Evolutionary conservation across 2,797 vertebrate genomes (phyloP).

Genomic region (Chaunax sp.): DNA sequence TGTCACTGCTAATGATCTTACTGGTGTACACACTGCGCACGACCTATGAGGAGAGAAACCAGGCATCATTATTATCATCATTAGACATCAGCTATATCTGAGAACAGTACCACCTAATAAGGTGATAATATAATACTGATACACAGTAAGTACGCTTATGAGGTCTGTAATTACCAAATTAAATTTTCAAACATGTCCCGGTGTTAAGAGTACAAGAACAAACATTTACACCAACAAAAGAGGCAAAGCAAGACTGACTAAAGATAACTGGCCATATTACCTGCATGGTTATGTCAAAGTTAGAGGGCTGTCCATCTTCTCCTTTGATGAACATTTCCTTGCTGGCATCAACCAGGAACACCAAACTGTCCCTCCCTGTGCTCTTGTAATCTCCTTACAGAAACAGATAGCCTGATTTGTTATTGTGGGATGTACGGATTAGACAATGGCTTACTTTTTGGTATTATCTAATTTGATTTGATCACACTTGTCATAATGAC

Average conservation of each 20-base stretch:
- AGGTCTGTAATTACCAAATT: too few relatives aligned
- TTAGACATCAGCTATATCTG: background rate
- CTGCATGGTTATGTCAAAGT: constrained; percentile 95
- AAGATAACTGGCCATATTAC: constrained; percentile 66
- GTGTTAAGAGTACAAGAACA: constrained; percentile 40
- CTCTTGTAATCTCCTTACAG: constrained; percentile 80
- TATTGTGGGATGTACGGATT: constrained; percentile 43
- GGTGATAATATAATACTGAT: background rate
- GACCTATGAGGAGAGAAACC: constrained; percentile 80
- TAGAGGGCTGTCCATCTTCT: constrained; percentile 80
- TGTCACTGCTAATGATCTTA: constrained; percentile 95
- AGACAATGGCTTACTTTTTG: background rate
- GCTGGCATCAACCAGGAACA: constrained; percentile 95
- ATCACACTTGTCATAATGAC: background rate
- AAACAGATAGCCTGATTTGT: constrained; percentile 17
- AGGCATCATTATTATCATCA: background rate
- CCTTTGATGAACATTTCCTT: constrained; percentile 91
- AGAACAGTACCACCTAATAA: background rate
- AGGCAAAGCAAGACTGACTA: background rate
- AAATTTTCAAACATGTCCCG: background rate
- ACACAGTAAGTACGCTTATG: too few relatives aligned
- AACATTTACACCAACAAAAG: constrained; percentile 23
- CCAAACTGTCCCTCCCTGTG: constrained; percentile 92
- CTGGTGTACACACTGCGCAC: constrained; percentile 92
- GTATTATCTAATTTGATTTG: background rate